These are phyloP conservation scores for Ptyas mucosa DNA, from an alignment of 2,113 vertebrate species.

Conservation along the genomic window DNA sequence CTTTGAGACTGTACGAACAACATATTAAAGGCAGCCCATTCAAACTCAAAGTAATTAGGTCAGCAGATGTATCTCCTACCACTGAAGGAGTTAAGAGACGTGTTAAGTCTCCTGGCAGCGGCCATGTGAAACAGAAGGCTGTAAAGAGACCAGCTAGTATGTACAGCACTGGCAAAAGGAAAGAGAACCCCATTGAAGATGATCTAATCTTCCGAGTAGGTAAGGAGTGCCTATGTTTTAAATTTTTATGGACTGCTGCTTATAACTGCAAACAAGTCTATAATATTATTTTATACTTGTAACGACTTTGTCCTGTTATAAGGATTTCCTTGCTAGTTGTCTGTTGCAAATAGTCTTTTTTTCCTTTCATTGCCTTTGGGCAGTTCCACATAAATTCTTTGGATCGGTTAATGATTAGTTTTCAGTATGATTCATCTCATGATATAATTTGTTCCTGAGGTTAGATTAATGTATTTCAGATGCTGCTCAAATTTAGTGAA, in stretches of 20 bases:
- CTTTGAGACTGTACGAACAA: slow-evolving; percentile 88
- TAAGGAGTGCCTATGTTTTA: slow-evolving; percentile 55
- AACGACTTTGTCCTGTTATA: not conserved
- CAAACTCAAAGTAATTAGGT: slow-evolving; percentile 86
- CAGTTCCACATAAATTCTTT: not conserved
- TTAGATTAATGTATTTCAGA: not conserved
- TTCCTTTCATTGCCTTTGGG: not conserved
- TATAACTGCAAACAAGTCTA: not conserved
- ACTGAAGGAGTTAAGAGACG: slow-evolving; percentile 87
- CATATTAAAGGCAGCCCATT: slow-evolving; percentile 96
- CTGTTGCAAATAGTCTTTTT: not conserved
- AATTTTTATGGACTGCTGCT: not conserved
- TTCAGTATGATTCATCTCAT: not conserved
- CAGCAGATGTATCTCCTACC: slow-evolving; percentile 80
- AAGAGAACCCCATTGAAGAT: slow-evolving; percentile 95
- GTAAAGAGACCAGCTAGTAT: slow-evolving; percentile 92
- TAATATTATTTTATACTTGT: not conserved
- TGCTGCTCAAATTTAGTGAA: not conserved
- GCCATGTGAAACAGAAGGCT: slow-evolving; percentile 90
- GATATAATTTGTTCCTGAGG: not conserved
- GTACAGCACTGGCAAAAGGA: slow-evolving; percentile 93
- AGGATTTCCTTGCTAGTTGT: not conserved
- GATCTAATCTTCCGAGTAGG: slow-evolving; percentile 94
- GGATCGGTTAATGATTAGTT: not conserved
- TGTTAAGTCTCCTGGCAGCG: slow-evolving; percentile 88